Base-by-base conservation (phyloP, 37 sponge, comb jelly and placozoan genomes). In the Spongilla lacustris region DNA sequence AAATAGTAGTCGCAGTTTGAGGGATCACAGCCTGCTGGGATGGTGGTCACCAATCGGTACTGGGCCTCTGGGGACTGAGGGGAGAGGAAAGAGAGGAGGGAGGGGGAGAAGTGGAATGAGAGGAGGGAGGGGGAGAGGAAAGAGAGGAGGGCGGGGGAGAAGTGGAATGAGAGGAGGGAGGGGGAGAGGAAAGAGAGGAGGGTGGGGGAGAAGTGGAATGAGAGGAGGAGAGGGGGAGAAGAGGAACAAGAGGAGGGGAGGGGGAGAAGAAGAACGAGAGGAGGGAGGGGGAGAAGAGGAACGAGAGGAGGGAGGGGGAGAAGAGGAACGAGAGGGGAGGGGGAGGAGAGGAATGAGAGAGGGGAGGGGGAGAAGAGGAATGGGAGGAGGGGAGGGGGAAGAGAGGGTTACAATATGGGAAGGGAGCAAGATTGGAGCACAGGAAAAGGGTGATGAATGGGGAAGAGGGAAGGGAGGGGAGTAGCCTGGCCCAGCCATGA, bases 141-240 rank as follows among this genome's bases (percentile, higher is more conserved):
- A n/a, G 48, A 30, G 71, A 24, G n/a, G 33, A 25, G 32, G n/a
- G 12, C 0, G 36, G 30, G 67, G 23, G 29, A 69, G 24, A 72
- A 23, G 24, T 31, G 29, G 31, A 69, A 48, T n/a, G 36, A 41
- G 25, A 36, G 70, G 24, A 27, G 35, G 69, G 21, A 34, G 12
- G 37, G 72, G 69, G 70, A 71, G 35, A 67, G 36, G 25, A 1
- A 25, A 11, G 26, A 12, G 27, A 29, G 36, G 26, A 67, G 37
- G 8, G 66, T n/a, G 29, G 78, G 31, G 69, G n/a, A 66, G 67
- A 32, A 46, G 75, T 35, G 46, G 73, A 27, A 21, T 30, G 84
- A 30, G 74, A 75, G 67, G 73, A 67, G 67, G 84, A 25, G 19
- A 26, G 49, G 34, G 74, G 67, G 21, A 46, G 75, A 73, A 75